phyloP scores from a whole-genome alignment of 2,888 invertebrate species.

The Drosophila testacea region DNA sequence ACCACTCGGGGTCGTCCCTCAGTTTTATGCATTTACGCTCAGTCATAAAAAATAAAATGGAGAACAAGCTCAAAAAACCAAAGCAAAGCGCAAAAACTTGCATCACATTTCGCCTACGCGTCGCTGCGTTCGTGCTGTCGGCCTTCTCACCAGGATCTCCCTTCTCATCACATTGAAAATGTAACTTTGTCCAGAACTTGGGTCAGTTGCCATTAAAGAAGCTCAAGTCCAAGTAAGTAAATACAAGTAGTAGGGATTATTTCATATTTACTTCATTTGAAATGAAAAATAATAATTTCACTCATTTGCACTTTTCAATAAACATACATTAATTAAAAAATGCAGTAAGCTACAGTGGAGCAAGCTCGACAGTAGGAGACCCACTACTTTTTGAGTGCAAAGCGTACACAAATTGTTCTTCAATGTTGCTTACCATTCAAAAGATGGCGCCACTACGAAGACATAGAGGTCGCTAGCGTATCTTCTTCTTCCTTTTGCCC shows the following conservation, averaged over 20 bases:
- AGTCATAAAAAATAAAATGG: conserved; percentile 58
- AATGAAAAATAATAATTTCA: not conserved
- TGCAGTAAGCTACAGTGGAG: too few relatives aligned
- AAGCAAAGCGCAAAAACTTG: conserved; percentile 53
- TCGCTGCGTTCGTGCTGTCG: conserved; percentile 56
- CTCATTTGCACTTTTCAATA: not conserved
- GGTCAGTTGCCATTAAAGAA: conserved; percentile 38
- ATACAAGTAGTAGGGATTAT: not conserved
- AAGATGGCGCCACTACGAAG: too few relatives aligned
- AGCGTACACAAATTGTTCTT: too few relatives aligned
- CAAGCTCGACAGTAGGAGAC: too few relatives aligned
- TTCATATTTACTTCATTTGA: not conserved
- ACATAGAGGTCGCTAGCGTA: too few relatives aligned
- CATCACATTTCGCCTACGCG: conserved; percentile 61
- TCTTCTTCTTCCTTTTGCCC: too few relatives aligned
- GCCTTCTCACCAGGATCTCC: conserved; percentile 36
- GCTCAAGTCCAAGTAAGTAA: conserved; percentile 26
- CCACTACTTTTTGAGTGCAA: too few relatives aligned
- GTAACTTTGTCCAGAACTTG: conserved; percentile 20
- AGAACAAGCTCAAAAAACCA: conserved; percentile 54
- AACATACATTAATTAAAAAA: not conserved
- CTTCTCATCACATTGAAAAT: conserved; percentile 22
- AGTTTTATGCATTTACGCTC: conserved; percentile 73
- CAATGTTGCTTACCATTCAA: too few relatives aligned
- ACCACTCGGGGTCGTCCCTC: conserved; percentile 25